phyloP scores from a whole-genome alignment of 2,797 vertebrate species.

The Pseudochirops corinnae region DNA sequence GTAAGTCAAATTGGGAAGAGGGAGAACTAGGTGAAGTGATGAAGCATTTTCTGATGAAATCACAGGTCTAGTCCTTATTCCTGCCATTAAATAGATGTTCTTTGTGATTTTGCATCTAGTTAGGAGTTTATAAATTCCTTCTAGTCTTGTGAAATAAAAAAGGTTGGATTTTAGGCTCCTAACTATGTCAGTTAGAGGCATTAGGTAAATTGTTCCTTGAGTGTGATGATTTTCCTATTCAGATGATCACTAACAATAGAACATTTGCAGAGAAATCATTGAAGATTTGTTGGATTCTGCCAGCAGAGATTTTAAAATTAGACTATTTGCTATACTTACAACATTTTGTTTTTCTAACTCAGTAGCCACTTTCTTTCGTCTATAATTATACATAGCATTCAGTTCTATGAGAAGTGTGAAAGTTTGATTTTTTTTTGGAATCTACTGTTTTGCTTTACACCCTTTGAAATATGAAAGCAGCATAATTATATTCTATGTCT shows the following conservation, averaged over 20 bases:
- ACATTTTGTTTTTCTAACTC: constrained; percentile 50
- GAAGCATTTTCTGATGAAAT: neutral
- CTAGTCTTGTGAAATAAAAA: constrained; percentile 4
- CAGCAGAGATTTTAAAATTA: constrained; percentile 32
- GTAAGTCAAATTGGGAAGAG: neutral
- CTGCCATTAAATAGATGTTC: constrained; percentile 6
- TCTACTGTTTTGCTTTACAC: neutral
- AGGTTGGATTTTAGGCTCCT: constrained; percentile 50
- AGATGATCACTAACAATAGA: constrained; percentile 36
- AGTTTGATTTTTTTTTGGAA: neutral
- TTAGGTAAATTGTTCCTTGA: neutral
- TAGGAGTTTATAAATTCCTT: constrained; percentile 39
- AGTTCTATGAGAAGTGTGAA: constrained; percentile 52
- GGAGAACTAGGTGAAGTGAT: neutral
- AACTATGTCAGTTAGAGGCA: constrained; percentile 31
- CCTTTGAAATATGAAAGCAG: neutral
- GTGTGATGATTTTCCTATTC: constrained; percentile 14
- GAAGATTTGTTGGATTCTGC: constrained; percentile 11
- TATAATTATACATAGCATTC: constrained; percentile 35
- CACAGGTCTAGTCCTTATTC: neutral
- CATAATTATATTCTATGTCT: neutral
- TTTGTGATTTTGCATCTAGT: constrained; percentile 41
- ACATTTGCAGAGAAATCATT: constrained; percentile 7
- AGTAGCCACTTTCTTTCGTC: constrained; percentile 39
- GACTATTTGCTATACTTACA: neutral